Percentiles rank a stretch among this genome's conserved stretches.
Evolutionary conservation across 53 echinoderm and acorn worm species (phyloP).

Genomic region (Crossaster papposus): DNA sequence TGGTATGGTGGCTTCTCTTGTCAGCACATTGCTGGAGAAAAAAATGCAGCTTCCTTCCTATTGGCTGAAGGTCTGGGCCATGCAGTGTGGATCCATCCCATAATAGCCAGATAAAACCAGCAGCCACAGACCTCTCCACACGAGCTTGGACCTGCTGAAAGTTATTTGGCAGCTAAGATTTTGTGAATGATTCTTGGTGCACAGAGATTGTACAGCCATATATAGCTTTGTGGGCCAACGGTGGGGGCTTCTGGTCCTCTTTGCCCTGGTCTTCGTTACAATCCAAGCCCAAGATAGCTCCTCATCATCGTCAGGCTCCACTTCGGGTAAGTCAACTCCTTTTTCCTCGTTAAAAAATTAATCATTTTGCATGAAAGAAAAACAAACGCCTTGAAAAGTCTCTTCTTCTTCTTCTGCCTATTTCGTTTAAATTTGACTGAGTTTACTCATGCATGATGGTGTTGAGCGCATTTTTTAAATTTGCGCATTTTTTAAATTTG

Average conservation of each 20-base stretch:
- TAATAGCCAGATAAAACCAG: slow-evolving; percentile 91
- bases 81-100: slow-evolving; percentile 85
- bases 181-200: slow-evolving; percentile 65
- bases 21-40: slow-evolving; percentile 56
- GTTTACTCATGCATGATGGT: slow-evolving; percentile 70
- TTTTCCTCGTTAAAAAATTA: neutral
- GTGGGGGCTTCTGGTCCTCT: slow-evolving; percentile 68
- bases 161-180: slow-evolving; percentile 52
- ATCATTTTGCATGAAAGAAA: slow-evolving; percentile 43
- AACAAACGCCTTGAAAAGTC: neutral
- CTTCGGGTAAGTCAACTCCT: slow-evolving; percentile 30
- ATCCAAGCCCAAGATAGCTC: slow-evolving; percentile 22
- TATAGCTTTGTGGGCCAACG: slow-evolving; percentile 97
- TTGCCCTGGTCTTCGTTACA: slow-evolving; percentile 41
- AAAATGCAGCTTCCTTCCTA: slow-evolving; percentile 66
- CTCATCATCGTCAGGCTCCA: neutral
- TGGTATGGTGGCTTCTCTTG: neutral
- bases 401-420: slow-evolving; percentile 32
- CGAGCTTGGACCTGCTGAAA: slow-evolving; percentile 59
- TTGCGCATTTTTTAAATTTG: no score
- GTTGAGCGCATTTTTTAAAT: no score
- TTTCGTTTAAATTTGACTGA: slow-evolving; percentile 40
- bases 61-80: slow-evolving; percentile 78
- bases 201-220: slow-evolving; percentile 97
- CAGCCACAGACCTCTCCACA: slow-evolving; percentile 11